Evolutionary conservation across 2,113 vertebrate species (phyloP), one percentile per base, ranked within the genome.

Genomic region (Tetrax tetrax): DNA sequence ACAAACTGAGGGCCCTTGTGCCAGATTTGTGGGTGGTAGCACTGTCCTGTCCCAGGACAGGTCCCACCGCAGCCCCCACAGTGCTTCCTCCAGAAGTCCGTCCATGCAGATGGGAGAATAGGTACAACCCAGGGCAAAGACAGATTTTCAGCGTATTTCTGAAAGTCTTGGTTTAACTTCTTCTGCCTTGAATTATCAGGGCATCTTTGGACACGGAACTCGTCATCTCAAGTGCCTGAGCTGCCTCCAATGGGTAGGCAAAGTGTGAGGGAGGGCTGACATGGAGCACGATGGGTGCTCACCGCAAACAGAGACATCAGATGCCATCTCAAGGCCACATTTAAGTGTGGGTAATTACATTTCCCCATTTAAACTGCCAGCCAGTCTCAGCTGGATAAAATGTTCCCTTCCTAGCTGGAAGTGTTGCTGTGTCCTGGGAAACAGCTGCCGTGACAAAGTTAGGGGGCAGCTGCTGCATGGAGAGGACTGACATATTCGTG

Each of bases 321-420:
- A 90, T 91, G 74, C 56, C 77, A 74, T 63, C 35, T 78, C 64
- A 86, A 94, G 92, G 96, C 92, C 76, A 88, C 74, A 61, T 4
- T 80, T 76, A 95, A 94, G 92, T 56, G 78, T 25, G 79, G 89
- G 82, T 86, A 92, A 95, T 94, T 96, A 94, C 71, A 50, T 87
- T 92, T 94, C 92, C 90, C 69, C 89, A 77, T 95, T 93, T 90
- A 93, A 96, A 90, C 90, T 87, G 76, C 56, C 5, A 22, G 59
- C 7, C 82, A 93, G 41, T 74, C 82, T 93, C 79, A 71, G 72
- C 31, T 92, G 96, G 85, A 95, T 93, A 96, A 94, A 96, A 90
- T 90, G 93, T 95, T 96, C 93, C 88, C 90, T 90, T 93, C 88
- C 68, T 86, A 72, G 85, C 63, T 87, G 86, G 82, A 96, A 91